Base-by-base conservation (phyloP, 2,113 vertebrate genomes). In the rat (Rattus norvegicus) region DNA sequence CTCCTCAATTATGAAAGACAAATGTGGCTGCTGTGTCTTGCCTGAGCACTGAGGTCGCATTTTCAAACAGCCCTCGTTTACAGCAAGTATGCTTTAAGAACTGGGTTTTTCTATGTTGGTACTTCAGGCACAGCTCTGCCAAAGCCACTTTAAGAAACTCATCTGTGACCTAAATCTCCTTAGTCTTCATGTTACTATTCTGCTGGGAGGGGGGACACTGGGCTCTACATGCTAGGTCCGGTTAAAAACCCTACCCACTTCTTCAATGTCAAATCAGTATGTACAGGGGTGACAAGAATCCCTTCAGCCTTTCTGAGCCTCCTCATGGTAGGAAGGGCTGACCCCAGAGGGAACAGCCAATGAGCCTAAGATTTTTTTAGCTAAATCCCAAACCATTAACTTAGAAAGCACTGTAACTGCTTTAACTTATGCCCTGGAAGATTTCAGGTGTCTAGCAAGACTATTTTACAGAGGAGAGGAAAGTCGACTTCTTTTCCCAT, bases 231-330 rank as follows among this genome's bases (percentile, higher is more conserved):
- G 94, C 87, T 91, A 98, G 92, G 65, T 95, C 91, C 95, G 95
- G 98, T 97, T 97, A 98, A 98, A 98, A 98, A 95, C 17, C 91
- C 33, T 95, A 20, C 91, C 91, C 80, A 81, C 89, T 90, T 95
- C 96, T 87, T 97, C 98, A 98, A 97, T 98, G 97, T 98, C 98
- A 98, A 96, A 97, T 96, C 98, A 96, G 91, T 56, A 95, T 94
- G 98, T 12, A 22, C 96, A 96, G 59, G 76, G 93, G 11, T 97
- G 97, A 97, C 95, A 96, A 86, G 97, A 98, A 98, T 93, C 97
- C 98, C 98, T 98, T 97, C 97, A 98, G 96, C 81, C 92, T 95
- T 98, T 87, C 95, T 94, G 91, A 97, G 84, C 98, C 96, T 96
- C 92, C 87, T 93, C 96, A 94, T 4, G 39, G 96, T 65, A 67